Evolutionary conservation across 2,113 vertebrate species (phyloP).

Genomic region (Solea senegalensis): DNA sequence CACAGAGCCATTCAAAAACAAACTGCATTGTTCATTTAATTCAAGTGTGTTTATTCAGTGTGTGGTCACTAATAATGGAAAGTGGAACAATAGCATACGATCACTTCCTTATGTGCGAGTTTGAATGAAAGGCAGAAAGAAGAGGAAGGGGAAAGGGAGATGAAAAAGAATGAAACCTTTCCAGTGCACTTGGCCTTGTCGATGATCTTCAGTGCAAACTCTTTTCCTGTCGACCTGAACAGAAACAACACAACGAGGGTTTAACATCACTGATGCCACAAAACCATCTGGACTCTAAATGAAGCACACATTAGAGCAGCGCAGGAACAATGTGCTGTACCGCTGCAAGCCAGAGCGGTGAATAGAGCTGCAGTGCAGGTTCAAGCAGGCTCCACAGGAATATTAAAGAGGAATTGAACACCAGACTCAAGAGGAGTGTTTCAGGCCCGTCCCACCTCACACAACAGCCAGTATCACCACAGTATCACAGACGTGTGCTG

Average conservation of each 20-base stretch:
- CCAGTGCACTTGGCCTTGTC: constrained; percentile 97
- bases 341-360: not conserved
- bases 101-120: not conserved
- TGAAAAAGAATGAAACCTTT: constrained; percentile 80
- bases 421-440: not conserved
- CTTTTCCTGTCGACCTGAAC: constrained; percentile 91
- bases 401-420: not conserved
- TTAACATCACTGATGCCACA: constrained; percentile 16
- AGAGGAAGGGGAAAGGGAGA: not conserved
- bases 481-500: not conserved
- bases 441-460: not conserved
- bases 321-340: too few species aligned
- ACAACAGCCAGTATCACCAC: not conserved
- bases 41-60: constrained; percentile 3
- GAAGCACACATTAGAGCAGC: constrained; percentile 6
- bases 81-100: too few species aligned
- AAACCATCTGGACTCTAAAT: constrained; percentile 18
- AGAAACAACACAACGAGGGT: constrained; percentile 51
- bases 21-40: constrained; percentile 4
- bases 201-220: constrained; percentile 98
- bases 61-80: not conserved
- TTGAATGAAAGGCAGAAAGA: not conserved
- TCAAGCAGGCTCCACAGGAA: not conserved
- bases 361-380: not conserved
- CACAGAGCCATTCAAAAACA: not conserved